Percentiles rank a stretch among this genome's conserved stretches.
Conservation (phyloP, 2,797 vertebrate species). For the Protosalanx chinensis region DNA sequence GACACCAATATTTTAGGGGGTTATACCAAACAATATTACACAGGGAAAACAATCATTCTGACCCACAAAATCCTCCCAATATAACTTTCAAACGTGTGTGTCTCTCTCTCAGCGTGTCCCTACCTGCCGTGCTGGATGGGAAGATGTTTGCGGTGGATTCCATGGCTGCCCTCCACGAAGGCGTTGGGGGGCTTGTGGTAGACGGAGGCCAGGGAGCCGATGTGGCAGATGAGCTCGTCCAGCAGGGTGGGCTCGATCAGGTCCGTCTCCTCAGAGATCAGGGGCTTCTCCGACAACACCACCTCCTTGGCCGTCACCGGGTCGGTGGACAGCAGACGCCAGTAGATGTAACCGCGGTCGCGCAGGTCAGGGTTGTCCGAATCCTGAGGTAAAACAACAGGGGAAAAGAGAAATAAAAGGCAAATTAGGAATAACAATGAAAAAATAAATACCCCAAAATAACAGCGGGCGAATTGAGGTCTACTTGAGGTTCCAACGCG, state of each 20-base stretch:
- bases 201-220: slow-evolving; percentile 91
- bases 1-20: no score
- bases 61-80: no score
- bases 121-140: slow-evolving; percentile 96
- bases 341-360: slow-evolving; percentile 96
- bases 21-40: no score
- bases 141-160: slow-evolving; percentile 94
- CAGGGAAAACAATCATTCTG: no score
- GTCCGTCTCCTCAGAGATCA: slow-evolving; percentile 96
- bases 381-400: slow-evolving; percentile 72
- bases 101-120: neutral
- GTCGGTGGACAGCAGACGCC: slow-evolving; percentile 96
- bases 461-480: no score
- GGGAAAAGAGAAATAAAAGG: no score
- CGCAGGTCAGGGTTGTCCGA: slow-evolving; percentile 97
- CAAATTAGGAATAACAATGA: no score
- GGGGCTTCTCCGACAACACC: slow-evolving; percentile 92
- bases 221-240: slow-evolving; percentile 96
- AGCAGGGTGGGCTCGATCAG: slow-evolving; percentile 93
- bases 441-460: no score
- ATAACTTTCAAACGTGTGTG: no score
- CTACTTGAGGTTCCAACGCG: neutral
- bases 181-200: slow-evolving; percentile 98
- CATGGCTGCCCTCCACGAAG: slow-evolving; percentile 96
- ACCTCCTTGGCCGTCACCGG: slow-evolving; percentile 97